Evolutionary conservation across 2,888 invertebrate genomes (phyloP), one percentile per base, ranked within the genome.

Genomic region (Pantelozetes paolii): DNA sequence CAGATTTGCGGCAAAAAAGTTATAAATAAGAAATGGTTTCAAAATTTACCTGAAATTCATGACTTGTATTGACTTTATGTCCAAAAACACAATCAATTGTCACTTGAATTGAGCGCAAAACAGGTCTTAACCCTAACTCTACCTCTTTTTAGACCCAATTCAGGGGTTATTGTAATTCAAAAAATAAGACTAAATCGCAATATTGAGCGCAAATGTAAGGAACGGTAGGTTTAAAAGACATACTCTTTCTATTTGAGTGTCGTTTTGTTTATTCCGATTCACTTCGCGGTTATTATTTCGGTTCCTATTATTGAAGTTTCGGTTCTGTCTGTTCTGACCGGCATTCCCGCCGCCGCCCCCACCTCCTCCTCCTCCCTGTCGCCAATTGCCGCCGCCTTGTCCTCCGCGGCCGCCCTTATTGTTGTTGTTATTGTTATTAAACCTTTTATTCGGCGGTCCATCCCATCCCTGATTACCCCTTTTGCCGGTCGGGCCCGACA

Each of bases 371-470:
- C 45, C 45, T 2, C 28, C 26, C 2, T 30, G 32, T 8, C 42
- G 30, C 23, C 45, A 36, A 26, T 50, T 28, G 23, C 48, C 26
- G 9, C 45, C 69, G 8, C 42, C 57, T 26, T 71, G 71, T 28
- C 36, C 36, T 13, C 69, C 69, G 26, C 48, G 42, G 15, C 48
- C 48, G 26, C 48, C 48, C 13, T 26, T 13, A 2, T 45, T 36
- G 36, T 36, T 36, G 45, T 45, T 45, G 45, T 45, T 45, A 15
- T 57, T 45, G 18, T 71, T 48, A 20, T 71, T 71, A 54, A 57
- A 57, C 23, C 71, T 50, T 13, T 71, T 71, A 30, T 71, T 71
- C 1, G 71, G 71, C 23, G 71, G 71, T 71, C 71, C 71, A n/a
- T 57, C 54, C 30, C 54, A 32, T 23, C 54, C 36, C 54, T 36